phyloP scores from a whole-genome alignment of 2,113 vertebrate species.

The Paradisaea rubra region DNA sequence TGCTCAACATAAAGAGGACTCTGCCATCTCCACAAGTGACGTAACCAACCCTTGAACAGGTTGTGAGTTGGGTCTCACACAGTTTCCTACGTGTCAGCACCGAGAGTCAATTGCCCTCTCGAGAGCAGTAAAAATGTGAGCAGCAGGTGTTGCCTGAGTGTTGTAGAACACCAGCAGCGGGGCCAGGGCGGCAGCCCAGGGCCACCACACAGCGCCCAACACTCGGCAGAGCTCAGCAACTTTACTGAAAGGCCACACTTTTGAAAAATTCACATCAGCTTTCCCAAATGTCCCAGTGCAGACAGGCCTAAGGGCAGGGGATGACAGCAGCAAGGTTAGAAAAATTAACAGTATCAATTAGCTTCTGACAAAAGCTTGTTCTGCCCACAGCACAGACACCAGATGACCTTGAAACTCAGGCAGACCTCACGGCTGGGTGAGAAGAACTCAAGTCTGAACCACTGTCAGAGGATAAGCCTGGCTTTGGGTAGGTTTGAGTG shows the following conservation, averaged over 20 bases:
- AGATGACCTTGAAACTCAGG: not conserved
- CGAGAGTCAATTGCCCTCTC: not conserved
- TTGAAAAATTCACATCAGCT: not conserved
- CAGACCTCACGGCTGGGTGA: fast-evolving
- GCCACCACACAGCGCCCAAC: fast-evolving
- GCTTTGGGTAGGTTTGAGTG: not conserved
- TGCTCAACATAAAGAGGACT: not conserved
- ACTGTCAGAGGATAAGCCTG: not conserved
- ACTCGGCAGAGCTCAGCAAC: not conserved
- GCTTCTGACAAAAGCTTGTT: not conserved
- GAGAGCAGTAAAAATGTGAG: not conserved
- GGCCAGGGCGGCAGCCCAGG: not conserved
- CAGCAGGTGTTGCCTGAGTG: not conserved
- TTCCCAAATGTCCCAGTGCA: not conserved
- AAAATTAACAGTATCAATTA: not conserved
- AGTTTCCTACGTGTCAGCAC: not conserved
- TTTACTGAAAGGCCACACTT: not conserved
- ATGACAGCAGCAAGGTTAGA: not conserved
- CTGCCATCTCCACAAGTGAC: not conserved
- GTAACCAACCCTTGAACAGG: not conserved
- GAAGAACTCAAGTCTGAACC: not conserved
- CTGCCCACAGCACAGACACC: not conserved
- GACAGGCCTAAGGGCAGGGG: not conserved
- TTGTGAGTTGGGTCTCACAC: not conserved
- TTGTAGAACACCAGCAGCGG: fast-evolving